These are phyloP conservation scores for Notamacropus eugenii DNA, from an alignment of 2,797 vertebrate species.

Conservation along the genomic window DNA sequence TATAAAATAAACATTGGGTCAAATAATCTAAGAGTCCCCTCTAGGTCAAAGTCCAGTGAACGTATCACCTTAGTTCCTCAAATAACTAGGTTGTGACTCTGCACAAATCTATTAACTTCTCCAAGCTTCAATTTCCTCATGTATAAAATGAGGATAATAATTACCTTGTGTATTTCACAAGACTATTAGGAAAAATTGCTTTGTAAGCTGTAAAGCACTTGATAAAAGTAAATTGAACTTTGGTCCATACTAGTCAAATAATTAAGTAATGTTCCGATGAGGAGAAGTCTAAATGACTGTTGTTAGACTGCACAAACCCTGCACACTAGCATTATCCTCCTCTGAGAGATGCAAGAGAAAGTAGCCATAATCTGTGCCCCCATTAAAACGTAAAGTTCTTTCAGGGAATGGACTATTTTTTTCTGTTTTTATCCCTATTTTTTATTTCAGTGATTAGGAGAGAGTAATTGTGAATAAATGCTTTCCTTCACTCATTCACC, in stretches of 20 bases:
- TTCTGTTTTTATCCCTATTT: background rate
- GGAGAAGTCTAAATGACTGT: background rate
- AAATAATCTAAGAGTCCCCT: background rate
- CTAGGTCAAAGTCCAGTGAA: background rate
- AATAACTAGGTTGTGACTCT: background rate
- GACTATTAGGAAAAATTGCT: background rate
- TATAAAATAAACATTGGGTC: background rate
- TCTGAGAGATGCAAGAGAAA: background rate
- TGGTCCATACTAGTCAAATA: background rate
- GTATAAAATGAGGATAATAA: background rate
- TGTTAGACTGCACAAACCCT: background rate
- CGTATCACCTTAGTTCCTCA: background rate
- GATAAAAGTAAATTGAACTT: background rate
- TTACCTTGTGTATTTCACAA: background rate
- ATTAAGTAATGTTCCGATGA: background rate
- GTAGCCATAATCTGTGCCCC: background rate
- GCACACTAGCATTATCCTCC: background rate
- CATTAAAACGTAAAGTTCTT: background rate
- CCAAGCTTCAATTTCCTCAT: background rate
- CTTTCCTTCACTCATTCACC: background rate
- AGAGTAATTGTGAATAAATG: background rate
- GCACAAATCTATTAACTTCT: background rate
- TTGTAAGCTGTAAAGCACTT: background rate
- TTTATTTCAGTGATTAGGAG: background rate
- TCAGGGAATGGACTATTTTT: background rate